Conservation (phyloP, 2,797 vertebrate genomes). For the Mus caroli region DNA sequence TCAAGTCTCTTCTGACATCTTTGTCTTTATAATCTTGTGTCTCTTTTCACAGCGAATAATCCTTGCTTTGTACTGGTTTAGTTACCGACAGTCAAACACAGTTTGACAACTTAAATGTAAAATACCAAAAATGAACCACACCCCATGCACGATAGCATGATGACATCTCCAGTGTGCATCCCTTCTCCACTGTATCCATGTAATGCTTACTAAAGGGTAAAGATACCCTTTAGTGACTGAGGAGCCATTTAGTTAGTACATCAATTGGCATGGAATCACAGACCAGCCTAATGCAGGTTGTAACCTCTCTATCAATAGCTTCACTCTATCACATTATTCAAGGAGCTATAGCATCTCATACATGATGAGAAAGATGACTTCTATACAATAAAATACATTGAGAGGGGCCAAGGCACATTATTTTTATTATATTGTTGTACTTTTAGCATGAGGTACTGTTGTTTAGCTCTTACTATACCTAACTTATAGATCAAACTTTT, state of each 20-base stretch:
- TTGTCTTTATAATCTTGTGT: not conserved
- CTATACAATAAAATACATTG: not conserved
- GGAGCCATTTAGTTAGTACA: not conserved
- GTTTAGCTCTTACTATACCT: not conserved
- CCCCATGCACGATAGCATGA: too few relatives aligned
- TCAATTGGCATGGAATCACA: not conserved
- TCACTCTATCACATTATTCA: not conserved
- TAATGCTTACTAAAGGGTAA: too few relatives aligned
- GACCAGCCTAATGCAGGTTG: not conserved
- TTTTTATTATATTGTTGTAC: not conserved
- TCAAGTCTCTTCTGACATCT: not conserved
- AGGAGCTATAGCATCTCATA: not conserved
- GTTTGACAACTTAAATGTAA: not conserved
- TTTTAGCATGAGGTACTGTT: not conserved
- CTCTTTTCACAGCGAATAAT: not conserved
- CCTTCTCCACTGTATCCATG: not conserved
- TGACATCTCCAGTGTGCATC: not conserved
- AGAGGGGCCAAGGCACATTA: not conserved
- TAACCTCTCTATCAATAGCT: not conserved
- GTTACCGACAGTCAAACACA: not conserved
- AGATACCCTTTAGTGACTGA: not conserved
- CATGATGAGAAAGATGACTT: not conserved
- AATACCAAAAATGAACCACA: not conserved
- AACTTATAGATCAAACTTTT: not conserved
- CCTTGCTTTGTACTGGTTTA: not conserved